Percentiles rank a stretch among this genome's conserved stretches.
Evolutionary conservation across 2,113 vertebrate species (phyloP).

Genomic region (Mus pahari): DNA sequence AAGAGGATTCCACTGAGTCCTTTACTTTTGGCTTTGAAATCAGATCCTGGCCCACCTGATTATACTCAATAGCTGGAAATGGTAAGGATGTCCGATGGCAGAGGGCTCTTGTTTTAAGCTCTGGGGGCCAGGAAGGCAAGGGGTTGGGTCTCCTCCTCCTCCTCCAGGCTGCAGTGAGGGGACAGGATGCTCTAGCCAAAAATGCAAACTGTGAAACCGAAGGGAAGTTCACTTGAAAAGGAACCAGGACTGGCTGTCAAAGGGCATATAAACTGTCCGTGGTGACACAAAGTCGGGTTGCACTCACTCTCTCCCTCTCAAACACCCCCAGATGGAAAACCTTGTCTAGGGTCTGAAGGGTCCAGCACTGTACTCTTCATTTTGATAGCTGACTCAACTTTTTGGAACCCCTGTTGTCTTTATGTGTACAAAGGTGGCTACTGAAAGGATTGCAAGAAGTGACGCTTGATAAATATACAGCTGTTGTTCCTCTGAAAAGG

Average conservation of each 20-base stretch:
- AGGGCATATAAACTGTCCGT: conserved; percentile 42
- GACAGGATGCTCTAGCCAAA: conserved; percentile 87
- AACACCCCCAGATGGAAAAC: background rate
- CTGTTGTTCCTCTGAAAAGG: conserved; percentile 39
- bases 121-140: conserved; percentile 85
- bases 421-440: background rate
- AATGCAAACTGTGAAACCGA: conserved; percentile 84
- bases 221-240: conserved; percentile 85
- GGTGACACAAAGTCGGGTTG: conserved; percentile 62
- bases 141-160: conserved; percentile 83
- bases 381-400: background rate
- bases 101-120: conserved; percentile 85
- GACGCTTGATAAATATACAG: conserved; percentile 41
- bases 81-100: conserved; percentile 89
- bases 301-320: conserved; percentile 45
- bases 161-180: conserved; percentile 79
- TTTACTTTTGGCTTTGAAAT: conserved; percentile 86
- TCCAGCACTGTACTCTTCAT: background rate
- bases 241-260: conserved; percentile 70
- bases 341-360: background rate
- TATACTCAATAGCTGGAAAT: conserved; percentile 88
- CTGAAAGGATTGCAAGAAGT: conserved; percentile 41
- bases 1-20: conserved; percentile 83
- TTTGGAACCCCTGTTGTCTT: conserved; percentile 34
- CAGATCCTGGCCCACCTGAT: conserved; percentile 84